Evolutionary conservation across 1,140 invertebrate genomes (phyloP).

Genomic region (Dreissena polymorpha): DNA sequence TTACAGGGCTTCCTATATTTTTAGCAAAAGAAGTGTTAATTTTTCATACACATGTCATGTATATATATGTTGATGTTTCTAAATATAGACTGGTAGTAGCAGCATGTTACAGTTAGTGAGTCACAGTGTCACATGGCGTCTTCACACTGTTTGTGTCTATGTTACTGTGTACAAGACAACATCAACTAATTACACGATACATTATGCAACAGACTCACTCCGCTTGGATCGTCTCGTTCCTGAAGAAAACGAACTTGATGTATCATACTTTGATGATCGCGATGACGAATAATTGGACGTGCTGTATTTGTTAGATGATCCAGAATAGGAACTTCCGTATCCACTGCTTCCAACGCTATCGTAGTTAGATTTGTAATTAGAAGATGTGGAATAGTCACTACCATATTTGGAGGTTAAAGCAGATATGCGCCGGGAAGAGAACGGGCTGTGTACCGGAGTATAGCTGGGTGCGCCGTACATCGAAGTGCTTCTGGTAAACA

Average conservation of each 20-base stretch:
- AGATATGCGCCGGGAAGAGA: neutral
- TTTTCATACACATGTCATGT: too few relatives aligned
- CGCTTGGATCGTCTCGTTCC: slow-evolving; percentile 23
- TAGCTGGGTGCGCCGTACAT: neutral
- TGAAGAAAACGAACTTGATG: neutral
- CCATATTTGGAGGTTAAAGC: slow-evolving; percentile 1
- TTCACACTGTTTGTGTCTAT: too few relatives aligned
- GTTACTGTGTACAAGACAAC: slow-evolving; percentile 24
- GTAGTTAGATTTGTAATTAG: neutral
- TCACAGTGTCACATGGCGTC: too few relatives aligned
- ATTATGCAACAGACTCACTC: slow-evolving; percentile 49
- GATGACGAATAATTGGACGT: neutral
- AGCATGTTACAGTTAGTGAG: too few relatives aligned
- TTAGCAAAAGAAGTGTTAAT: too few relatives aligned
- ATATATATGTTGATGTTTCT: too few relatives aligned
- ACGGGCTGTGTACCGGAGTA: slow-evolving; percentile 8
- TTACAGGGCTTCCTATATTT: too few relatives aligned
- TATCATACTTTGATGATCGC: neutral
- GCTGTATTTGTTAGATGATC: neutral
- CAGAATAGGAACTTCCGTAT: slow-evolving; percentile 1
- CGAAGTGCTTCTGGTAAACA: neutral
- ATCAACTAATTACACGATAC: slow-evolving; percentile 41
- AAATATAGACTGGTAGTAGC: too few relatives aligned
- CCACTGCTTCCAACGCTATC: neutral
- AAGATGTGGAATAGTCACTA: slow-evolving; percentile 16